A percentile compares a stretch with the other conserved stretches of the same genome.
Conservation (phyloP, 2,888 invertebrate species). For the Machimus rusticus region DNA sequence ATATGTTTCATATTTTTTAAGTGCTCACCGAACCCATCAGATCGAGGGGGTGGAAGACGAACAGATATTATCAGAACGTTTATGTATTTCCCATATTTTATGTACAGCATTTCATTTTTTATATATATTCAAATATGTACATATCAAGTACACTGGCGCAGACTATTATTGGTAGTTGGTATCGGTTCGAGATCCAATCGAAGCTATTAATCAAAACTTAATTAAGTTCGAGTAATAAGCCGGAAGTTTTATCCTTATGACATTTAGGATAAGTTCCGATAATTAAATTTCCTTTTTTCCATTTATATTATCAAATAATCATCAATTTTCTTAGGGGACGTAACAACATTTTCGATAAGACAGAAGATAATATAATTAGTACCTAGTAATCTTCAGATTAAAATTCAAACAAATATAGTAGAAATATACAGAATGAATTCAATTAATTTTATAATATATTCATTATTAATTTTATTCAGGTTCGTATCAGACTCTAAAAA, state of each 20-base stretch:
- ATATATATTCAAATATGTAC: background rate
- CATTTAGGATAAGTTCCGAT: background rate
- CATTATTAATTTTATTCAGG: no score
- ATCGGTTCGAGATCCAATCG: background rate
- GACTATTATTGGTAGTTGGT: background rate
- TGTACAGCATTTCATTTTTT: background rate
- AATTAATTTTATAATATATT: no score
- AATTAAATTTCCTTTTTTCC: background rate
- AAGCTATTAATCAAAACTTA: background rate
- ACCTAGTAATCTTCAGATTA: no score
- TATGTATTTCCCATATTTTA: background rate
- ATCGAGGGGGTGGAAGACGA: background rate
- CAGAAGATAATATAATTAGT: background rate
- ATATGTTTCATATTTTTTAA: background rate
- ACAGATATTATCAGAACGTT: background rate
- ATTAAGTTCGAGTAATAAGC: background rate
- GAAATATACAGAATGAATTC: no score
- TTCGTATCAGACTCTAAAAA: no score
- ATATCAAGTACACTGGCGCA: background rate
- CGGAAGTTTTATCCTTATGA: background rate
- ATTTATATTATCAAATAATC: background rate
- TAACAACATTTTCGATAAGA: background rate
- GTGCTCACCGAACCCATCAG: background rate
- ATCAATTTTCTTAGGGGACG: background rate
- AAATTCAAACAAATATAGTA: no score